Evolutionary conservation across 2,888 invertebrate species (phyloP).

Genomic region (Drosophila buzzatii): DNA sequence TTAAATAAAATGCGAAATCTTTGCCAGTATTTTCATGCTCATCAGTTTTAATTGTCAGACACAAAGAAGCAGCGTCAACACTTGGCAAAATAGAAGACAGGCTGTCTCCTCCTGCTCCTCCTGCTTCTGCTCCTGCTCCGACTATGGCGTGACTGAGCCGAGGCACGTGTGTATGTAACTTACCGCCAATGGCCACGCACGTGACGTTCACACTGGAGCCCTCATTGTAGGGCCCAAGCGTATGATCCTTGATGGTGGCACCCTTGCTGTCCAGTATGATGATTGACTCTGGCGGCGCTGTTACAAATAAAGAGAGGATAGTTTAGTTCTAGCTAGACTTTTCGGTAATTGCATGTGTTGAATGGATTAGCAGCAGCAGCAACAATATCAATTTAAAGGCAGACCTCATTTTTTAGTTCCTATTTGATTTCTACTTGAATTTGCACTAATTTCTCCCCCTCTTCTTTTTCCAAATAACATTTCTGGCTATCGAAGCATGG

Average conservation of each 20-base stretch:
- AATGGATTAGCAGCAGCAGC: neutral
- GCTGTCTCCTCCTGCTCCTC: neutral
- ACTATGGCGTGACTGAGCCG: neutral
- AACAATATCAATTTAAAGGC: neutral
- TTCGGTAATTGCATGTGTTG: neutral
- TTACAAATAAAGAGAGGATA: conserved; percentile 12
- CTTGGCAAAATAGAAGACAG: conserved; percentile 45
- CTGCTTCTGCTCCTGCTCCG: neutral
- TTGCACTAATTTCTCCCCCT: neutral
- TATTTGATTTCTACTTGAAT: neutral
- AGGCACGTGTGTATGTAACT: conserved; percentile 77
- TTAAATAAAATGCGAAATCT: conserved; percentile 78
- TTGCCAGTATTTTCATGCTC: conserved; percentile 68
- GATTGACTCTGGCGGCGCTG: conserved; percentile 93
- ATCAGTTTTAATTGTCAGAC: conserved; percentile 79
- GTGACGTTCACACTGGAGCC: conserved; percentile 92
- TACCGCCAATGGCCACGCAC: conserved; percentile 94
- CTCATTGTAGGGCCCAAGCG: conserved; percentile 94
- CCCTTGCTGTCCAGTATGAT: conserved; percentile 93
- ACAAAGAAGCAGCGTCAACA: conserved; percentile 74
- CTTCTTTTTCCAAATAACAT: neutral
- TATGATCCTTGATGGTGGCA: conserved; percentile 90
- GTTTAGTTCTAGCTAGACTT: conserved; percentile 15
- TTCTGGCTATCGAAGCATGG: neutral
- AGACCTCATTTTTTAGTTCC: neutral